Percentiles rank a stretch among this genome's conserved stretches.
phyloP scores from a whole-genome alignment of 2,113 vertebrate species.

The Oreochromis aureus region DNA sequence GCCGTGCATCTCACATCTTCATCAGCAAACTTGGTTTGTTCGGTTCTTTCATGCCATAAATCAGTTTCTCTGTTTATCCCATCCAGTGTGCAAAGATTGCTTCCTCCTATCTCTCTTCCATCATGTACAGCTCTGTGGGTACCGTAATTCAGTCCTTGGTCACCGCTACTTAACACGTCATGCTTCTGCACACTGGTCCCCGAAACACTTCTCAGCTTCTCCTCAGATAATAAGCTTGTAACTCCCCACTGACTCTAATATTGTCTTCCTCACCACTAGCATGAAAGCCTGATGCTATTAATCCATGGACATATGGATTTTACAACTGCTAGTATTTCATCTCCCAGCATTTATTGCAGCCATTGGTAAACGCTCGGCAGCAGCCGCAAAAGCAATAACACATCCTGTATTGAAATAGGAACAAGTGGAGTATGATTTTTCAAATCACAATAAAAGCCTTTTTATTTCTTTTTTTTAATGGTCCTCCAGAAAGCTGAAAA shows the following conservation, averaged over 20 bases:
- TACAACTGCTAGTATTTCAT: slow-evolving; percentile 58
- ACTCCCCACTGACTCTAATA: slow-evolving; percentile 61
- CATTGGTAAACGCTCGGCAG: slow-evolving; percentile 9
- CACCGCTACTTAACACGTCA: slow-evolving; percentile 23
- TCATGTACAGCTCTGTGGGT: slow-evolving; percentile 10
- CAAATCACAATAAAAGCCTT: neutral
- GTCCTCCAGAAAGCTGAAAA: neutral
- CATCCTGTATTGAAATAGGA: neutral
- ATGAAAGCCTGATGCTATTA: slow-evolving; percentile 43
- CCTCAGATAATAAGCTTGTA: slow-evolving; percentile 63
- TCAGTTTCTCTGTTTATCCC: neutral
- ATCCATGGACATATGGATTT: slow-evolving; percentile 61
- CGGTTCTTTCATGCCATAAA: neutral
- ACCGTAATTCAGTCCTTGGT: slow-evolving; percentile 7
- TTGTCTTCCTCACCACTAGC: slow-evolving; percentile 52
- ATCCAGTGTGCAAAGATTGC: neutral
- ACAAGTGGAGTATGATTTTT: neutral
- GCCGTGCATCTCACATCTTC: neutral
- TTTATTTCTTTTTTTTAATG: neutral
- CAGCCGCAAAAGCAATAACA: slow-evolving; percentile 22
- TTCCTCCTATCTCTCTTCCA: neutral
- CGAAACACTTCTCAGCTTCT: slow-evolving; percentile 23
- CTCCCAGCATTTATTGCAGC: slow-evolving; percentile 43
- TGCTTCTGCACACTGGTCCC: slow-evolving; percentile 5
- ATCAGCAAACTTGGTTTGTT: neutral